Evolutionary conservation across 2,113 vertebrate genomes (phyloP).

Genomic region (Nyctibius bracteatus): DNA sequence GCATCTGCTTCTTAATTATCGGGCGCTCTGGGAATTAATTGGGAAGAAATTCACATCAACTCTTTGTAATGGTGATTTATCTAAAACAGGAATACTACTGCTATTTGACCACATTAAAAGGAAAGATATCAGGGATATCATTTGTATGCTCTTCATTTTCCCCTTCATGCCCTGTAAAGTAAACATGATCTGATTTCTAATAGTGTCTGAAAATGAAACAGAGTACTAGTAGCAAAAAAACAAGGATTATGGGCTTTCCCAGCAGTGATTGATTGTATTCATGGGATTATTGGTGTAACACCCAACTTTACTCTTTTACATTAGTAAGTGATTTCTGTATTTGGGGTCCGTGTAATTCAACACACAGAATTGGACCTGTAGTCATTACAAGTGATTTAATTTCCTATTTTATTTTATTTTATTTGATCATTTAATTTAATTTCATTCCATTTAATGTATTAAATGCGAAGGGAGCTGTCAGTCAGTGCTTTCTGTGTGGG

Average conservation of each 20-base stretch:
- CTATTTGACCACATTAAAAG: not conserved
- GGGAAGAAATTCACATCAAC: not conserved
- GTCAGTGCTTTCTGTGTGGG: not conserved
- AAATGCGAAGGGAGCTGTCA: not conserved
- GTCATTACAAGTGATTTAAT: not conserved
- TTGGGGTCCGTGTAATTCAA: not conserved
- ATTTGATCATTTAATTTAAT: not conserved
- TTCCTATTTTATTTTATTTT: not conserved
- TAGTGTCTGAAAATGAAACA: not conserved
- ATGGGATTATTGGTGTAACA: not conserved
- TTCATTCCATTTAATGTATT: not conserved
- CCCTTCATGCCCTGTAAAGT: not conserved
- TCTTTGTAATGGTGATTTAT: not conserved
- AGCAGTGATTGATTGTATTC: not conserved
- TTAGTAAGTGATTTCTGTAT: not conserved
- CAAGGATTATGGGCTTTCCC: not conserved
- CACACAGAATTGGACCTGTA: not conserved
- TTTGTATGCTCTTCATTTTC: not conserved
- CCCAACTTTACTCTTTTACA: not conserved
- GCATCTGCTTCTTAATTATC: not conserved
- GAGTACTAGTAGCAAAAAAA: not conserved
- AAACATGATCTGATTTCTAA: not conserved
- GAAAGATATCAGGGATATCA: not conserved
- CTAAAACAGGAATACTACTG: not conserved
- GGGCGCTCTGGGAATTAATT: not conserved